Conservation (phyloP, 2,113 vertebrate species). For the Anarhynchus alexandrinus region DNA sequence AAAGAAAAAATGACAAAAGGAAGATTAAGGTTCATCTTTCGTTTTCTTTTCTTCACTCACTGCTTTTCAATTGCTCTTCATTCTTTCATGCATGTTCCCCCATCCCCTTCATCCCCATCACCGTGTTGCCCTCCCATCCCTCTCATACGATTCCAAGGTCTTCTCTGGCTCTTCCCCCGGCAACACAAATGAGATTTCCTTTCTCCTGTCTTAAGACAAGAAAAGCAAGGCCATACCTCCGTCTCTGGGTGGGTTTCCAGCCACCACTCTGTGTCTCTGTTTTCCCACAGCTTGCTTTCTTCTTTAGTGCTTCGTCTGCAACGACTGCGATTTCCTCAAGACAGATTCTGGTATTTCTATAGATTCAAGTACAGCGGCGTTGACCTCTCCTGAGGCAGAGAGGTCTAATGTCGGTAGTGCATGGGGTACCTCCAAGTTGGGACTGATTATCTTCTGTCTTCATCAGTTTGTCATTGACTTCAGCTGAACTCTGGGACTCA, state of each 20-base stretch:
- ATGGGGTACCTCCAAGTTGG: neutral
- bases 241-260: neutral
- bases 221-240: neutral
- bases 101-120: neutral
- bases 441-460: neutral
- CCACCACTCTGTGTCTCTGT: neutral
- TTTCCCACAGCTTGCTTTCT: neutral
- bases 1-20: neutral
- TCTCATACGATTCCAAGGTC: neutral
- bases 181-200: neutral
- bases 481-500: neutral
- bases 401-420: neutral
- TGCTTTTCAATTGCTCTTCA: neutral
- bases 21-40: neutral
- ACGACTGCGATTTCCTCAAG: neutral
- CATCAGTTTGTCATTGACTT: neutral
- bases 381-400: neutral
- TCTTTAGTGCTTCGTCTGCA: neutral
- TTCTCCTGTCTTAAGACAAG: neutral
- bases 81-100: fast-evolving
- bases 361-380: neutral
- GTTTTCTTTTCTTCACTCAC: neutral
- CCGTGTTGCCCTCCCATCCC: neutral
- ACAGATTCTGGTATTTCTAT: neutral
- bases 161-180: neutral